Conservation (phyloP, 2,797 vertebrate species). For the Pangasius djambal region DNA sequence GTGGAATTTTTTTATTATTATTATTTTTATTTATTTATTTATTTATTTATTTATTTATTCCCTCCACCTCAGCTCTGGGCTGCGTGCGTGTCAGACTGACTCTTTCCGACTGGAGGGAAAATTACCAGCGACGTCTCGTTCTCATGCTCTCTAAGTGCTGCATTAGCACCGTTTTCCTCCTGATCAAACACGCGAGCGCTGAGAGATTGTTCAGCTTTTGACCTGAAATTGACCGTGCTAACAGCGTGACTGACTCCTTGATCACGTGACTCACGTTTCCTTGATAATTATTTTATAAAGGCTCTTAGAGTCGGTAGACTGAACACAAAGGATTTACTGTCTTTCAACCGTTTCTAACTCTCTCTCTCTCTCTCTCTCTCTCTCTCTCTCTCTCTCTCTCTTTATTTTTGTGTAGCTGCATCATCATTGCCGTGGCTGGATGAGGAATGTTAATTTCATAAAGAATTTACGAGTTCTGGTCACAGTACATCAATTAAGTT, state of each 20-base stretch:
- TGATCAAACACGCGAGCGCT: slow-evolving; percentile 45
- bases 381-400: not conserved
- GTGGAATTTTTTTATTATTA: not conserved
- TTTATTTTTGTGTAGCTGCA: not conserved
- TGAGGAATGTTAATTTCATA: not conserved
- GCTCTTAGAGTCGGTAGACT: not conserved
- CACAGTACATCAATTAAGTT: not conserved
- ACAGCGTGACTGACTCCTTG: slow-evolving; percentile 39
- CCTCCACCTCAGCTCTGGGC: not conserved
- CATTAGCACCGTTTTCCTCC: slow-evolving; percentile 31
- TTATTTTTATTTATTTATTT: not conserved
- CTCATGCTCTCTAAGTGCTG: slow-evolving; percentile 7
- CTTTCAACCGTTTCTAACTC: not conserved
- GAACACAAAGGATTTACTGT: not conserved
- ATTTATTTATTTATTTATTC: not conserved
- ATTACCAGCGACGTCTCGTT: not conserved
- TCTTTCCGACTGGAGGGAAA: not conserved
- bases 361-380: not conserved
- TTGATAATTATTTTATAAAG: slow-evolving; percentile 17
- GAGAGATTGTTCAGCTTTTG: slow-evolving; percentile 44
- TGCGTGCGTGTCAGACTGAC: not conserved
- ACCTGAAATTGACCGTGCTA: slow-evolving; percentile 52
- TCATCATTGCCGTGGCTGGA: not conserved
- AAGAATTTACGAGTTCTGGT: not conserved
- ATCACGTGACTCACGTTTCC: slow-evolving; percentile 28